Evolutionary conservation across 2,888 invertebrate genomes (phyloP).

Genomic region (Pantelozetes paolii): DNA sequence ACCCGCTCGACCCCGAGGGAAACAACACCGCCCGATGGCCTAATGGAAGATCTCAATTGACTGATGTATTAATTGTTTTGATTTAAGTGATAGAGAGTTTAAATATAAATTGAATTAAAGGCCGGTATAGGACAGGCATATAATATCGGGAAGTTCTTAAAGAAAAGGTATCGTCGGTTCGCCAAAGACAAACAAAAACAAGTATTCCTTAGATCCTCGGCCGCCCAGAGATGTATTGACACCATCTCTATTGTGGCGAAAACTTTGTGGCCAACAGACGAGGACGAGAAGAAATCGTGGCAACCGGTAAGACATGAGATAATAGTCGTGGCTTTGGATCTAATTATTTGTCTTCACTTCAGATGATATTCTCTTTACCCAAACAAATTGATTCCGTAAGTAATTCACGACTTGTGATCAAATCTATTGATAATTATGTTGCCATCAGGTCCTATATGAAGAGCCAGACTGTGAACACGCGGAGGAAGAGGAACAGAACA

Average conservation of each 20-base stretch:
- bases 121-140: slow-evolving; percentile 33
- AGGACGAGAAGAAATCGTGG: neutral
- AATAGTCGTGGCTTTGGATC: neutral
- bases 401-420: neutral
- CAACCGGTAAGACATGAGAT: neutral
- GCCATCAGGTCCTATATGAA: slow-evolving; percentile 23
- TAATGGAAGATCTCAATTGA: slow-evolving; percentile 33
- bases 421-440: neutral
- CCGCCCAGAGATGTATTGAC: slow-evolving; percentile 33
- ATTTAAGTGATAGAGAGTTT: neutral
- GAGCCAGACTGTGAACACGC: slow-evolving; percentile 26
- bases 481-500: slow-evolving; percentile 25
- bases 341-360: neutral
- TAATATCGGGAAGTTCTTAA: slow-evolving; percentile 26
- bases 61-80: neutral
- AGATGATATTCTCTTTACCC: slow-evolving; percentile 35
- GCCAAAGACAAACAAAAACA: neutral
- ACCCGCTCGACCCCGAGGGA: slow-evolving; percentile 18
- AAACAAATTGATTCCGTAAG: slow-evolving; percentile 32
- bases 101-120: too few relatives aligned
- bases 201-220: slow-evolving; percentile 3
- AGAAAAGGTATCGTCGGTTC: slow-evolving; percentile 11
- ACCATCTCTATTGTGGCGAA: slow-evolving; percentile 20
- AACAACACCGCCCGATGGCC: slow-evolving; percentile 31
- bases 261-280: slow-evolving; percentile 25